These are phyloP conservation scores for Anolis sagrei DNA, from an alignment of 2,113 vertebrate genomes.

Conservation along the genomic window DNA sequence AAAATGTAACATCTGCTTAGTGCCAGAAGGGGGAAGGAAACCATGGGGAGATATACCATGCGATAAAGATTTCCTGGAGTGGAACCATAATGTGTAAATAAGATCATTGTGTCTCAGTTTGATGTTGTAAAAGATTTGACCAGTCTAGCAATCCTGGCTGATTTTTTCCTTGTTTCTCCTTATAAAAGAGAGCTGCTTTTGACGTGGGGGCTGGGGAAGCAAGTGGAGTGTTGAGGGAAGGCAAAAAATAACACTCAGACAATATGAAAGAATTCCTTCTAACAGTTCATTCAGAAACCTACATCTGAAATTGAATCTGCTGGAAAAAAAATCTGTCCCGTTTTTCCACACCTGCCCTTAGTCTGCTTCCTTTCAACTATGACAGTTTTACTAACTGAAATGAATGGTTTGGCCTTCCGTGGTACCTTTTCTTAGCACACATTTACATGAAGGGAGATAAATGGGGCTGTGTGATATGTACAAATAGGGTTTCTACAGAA, in stretches of 20 bases:
- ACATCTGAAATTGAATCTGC: constrained; percentile 73
- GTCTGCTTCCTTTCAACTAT: constrained; percentile 77
- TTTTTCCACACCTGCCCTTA: constrained; percentile 69
- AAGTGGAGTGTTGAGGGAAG: constrained; percentile 51
- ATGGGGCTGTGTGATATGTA: constrained; percentile 59
- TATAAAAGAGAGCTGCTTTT: constrained; percentile 54
- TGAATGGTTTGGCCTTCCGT: constrained; percentile 74
- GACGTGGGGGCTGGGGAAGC: constrained; percentile 40
- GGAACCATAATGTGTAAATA: constrained; percentile 16
- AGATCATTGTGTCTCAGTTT: constrained; percentile 53
- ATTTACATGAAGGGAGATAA: constrained; percentile 62
- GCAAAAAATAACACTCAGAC: constrained; percentile 36
- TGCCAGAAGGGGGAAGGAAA: constrained; percentile 24
- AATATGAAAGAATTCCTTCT: constrained; percentile 63
- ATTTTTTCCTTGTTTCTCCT: constrained; percentile 62
- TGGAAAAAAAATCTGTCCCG: constrained; percentile 76
- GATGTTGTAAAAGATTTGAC: constrained; percentile 63
- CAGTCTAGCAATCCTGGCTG: constrained; percentile 50
- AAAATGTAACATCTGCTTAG: constrained; percentile 6
- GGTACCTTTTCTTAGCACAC: constrained; percentile 62
- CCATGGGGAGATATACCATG: not conserved
- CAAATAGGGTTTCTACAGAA: constrained; percentile 55
- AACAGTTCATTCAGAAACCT: constrained; percentile 50
- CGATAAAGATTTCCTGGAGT: constrained; percentile 18
- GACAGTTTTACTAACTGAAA: constrained; percentile 84